Percentiles rank a stretch among this genome's conserved stretches.
Evolutionary conservation across 2,113 vertebrate genomes (phyloP).

Genomic region (Phodopus roborovskii): DNA sequence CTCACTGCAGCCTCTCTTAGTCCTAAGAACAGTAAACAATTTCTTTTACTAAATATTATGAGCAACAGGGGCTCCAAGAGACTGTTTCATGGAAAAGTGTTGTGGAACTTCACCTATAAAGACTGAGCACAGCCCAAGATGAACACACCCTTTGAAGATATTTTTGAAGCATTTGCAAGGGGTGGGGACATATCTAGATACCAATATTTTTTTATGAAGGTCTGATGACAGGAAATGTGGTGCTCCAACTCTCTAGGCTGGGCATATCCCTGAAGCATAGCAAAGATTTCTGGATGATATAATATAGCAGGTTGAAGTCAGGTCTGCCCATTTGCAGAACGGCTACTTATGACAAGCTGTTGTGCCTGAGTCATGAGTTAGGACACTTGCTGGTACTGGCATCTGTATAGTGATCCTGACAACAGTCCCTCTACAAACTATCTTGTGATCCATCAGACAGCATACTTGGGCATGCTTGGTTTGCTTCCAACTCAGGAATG

Average conservation of each 20-base stretch:
- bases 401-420: background rate
- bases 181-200: background rate
- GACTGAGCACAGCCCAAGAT: background rate
- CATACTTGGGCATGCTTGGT: background rate
- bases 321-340: background rate
- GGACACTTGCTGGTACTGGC: background rate
- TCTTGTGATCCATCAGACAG: background rate
- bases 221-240: background rate
- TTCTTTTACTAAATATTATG: background rate
- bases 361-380: background rate
- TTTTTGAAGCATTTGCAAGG: background rate
- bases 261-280: background rate
- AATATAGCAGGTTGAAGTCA: background rate
- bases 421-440: background rate
- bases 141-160: background rate
- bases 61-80: background rate
- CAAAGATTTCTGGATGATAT: background rate
- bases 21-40: background rate
- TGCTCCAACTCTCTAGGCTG: background rate
- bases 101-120: background rate
- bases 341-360: background rate
- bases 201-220: background rate
- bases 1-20: background rate
- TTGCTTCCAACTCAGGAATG: background rate
- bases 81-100: background rate